Evolutionary conservation across 2,888 invertebrate species (phyloP).

Genomic region (Steinernema carpocapsae): DNA sequence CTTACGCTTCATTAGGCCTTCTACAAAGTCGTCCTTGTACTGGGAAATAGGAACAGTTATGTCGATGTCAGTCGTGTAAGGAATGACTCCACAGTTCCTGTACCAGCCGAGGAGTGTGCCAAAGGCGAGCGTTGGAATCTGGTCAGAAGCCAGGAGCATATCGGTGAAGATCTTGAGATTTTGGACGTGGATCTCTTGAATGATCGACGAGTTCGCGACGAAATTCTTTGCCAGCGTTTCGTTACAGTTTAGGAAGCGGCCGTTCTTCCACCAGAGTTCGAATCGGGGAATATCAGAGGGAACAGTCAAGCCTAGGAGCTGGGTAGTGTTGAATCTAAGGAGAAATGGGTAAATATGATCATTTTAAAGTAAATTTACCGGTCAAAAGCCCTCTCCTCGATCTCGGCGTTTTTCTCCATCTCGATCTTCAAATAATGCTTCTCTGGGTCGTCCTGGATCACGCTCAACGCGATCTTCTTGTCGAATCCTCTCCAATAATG

Average conservation of each 20-base stretch:
- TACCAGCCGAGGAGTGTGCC: conserved; percentile 27
- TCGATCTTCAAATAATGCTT: conserved; percentile 18
- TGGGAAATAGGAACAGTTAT: neutral
- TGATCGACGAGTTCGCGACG: conserved; percentile 20
- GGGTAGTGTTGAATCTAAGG: conserved; percentile 10
- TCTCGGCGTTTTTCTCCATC: neutral
- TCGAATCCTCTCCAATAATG: conserved; percentile 11
- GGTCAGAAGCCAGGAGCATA: neutral
- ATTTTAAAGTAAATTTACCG: no score
- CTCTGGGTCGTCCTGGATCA: neutral
- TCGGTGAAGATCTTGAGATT: conserved; percentile 14
- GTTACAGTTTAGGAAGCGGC: conserved; percentile 12
- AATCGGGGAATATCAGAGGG: conserved; percentile 8
- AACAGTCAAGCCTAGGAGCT: neutral
- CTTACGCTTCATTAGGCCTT: neutral
- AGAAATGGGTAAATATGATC: no score
- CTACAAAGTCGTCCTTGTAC: conserved; percentile 12
- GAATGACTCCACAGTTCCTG: conserved; percentile 24
- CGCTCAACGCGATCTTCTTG: neutral
- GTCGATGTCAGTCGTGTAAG: conserved; percentile 24
- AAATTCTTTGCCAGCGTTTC: conserved; percentile 18
- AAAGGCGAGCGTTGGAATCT: conserved; percentile 8
- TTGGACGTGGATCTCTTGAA: neutral
- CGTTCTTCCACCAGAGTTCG: conserved; percentile 26
- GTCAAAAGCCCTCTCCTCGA: conserved; percentile 7